Percentiles rank a stretch among this genome's conserved stretches.
Conservation (phyloP, 2,113 vertebrate species). For the Tetrax tetrax region DNA sequence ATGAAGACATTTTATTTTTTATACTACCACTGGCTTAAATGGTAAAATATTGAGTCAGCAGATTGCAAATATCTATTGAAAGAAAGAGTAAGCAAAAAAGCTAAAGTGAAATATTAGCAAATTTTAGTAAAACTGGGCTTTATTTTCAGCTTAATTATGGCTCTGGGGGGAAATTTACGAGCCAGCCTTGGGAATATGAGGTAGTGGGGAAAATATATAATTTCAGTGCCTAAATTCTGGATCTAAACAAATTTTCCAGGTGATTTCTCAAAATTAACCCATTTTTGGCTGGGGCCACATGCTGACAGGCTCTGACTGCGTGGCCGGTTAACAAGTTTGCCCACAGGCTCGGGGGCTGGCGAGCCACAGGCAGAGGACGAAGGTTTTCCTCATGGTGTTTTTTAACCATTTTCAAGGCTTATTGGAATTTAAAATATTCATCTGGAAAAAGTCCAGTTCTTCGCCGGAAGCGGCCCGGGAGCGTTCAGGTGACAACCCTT, state of each 20-base stretch:
- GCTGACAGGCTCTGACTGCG: background rate
- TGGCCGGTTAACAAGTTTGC: background rate
- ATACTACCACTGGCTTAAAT: background rate
- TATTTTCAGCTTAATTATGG: background rate
- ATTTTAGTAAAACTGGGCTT: background rate
- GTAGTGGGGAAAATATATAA: background rate
- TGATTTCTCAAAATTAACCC: background rate
- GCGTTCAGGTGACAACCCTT: accelerated
- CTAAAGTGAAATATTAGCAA: background rate
- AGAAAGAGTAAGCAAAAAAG: background rate
- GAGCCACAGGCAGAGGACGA: accelerated
- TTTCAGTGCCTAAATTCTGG: background rate
- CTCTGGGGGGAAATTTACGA: background rate
- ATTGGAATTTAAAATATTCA: background rate
- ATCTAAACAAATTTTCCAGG: background rate
- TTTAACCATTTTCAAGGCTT: background rate
- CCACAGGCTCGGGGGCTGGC: accelerated
- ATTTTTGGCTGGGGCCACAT: too few species aligned
- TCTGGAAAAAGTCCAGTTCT: background rate
- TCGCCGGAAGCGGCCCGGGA: background rate
- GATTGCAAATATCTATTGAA: background rate
- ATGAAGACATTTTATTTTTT: background rate
- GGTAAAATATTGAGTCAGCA: accelerated
- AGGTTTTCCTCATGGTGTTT: background rate
- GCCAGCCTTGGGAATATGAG: accelerated